Conservation (phyloP, 2,113 vertebrate species). For the Mastomys coucha region DNA sequence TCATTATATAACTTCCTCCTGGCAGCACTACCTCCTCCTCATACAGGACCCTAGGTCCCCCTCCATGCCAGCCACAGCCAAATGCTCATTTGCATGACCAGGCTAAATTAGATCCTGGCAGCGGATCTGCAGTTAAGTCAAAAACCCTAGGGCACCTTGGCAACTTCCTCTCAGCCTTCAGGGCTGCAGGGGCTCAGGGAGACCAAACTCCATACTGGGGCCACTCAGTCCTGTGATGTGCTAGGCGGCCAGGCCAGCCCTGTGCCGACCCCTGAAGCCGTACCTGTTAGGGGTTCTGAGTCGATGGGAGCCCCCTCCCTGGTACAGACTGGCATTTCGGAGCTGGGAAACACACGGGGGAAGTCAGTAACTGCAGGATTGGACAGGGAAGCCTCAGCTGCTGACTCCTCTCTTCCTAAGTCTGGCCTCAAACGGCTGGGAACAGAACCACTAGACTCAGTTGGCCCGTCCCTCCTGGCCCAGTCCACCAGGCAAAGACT, state of each 20-base stretch:
- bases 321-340: neutral
- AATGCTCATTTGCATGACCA: constrained; percentile 80
- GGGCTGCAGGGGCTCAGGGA: neutral
- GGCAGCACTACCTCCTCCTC: constrained; percentile 51
- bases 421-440: neutral
- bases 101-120: constrained; percentile 78
- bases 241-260: neutral
- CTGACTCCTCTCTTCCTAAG: neutral
- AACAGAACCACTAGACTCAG: neutral
- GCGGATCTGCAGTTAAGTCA: constrained; percentile 83
- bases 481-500: neutral
- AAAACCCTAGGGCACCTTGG: constrained; percentile 80
- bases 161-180: constrained; percentile 65
- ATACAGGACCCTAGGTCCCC: constrained; percentile 33
- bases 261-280: neutral
- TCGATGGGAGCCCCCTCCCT: no score
- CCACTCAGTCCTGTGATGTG: neutral
- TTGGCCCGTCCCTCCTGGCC: neutral
- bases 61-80: constrained; percentile 60
- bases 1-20: constrained; percentile 78
- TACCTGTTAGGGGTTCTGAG: neutral
- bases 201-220: neutral
- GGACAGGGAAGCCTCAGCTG: neutral
- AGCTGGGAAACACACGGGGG: neutral
- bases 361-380: neutral